Conservation (phyloP, 2,888 invertebrate genomes). For the Gymnosoma rotundatum region DNA sequence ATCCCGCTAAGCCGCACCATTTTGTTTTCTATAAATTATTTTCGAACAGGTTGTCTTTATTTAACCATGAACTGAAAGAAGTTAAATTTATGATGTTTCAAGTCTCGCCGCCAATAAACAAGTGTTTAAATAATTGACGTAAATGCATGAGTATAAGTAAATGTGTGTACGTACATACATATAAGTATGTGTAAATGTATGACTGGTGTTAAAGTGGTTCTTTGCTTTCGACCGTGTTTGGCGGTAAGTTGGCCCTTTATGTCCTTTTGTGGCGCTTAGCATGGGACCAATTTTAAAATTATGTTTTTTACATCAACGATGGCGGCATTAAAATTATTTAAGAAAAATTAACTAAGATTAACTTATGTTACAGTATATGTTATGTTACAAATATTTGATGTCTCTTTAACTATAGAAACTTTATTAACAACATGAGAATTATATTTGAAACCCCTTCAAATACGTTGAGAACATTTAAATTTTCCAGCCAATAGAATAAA, state of each 20-base stretch:
- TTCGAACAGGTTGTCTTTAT: constrained; percentile 25
- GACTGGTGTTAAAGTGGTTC: not conserved
- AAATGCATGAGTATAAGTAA: not conserved
- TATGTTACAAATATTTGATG: no score
- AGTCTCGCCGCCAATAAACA: constrained; percentile 41
- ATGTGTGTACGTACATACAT: not conserved
- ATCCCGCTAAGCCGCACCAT: not conserved
- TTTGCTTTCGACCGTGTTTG: constrained; percentile 12
- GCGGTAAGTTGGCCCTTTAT: constrained; percentile 15
- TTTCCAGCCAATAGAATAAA: no score
- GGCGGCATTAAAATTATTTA: not conserved
- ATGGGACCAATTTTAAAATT: constrained; percentile 6
- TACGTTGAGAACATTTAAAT: no score
- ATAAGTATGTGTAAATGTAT: not conserved
- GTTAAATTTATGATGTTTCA: constrained; percentile 20
- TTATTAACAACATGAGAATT: no score
- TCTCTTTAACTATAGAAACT: no score
- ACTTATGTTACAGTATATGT: no score
- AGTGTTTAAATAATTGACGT: not conserved
- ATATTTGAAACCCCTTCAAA: no score
- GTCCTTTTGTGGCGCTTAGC: not conserved
- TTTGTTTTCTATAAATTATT: constrained; percentile 20
- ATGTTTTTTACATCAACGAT: not conserved
- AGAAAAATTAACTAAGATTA: no score
- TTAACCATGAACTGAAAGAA: constrained; percentile 26